Conservation (phyloP, 2,888 invertebrate species). For the Choristoneura rosaceana region DNA sequence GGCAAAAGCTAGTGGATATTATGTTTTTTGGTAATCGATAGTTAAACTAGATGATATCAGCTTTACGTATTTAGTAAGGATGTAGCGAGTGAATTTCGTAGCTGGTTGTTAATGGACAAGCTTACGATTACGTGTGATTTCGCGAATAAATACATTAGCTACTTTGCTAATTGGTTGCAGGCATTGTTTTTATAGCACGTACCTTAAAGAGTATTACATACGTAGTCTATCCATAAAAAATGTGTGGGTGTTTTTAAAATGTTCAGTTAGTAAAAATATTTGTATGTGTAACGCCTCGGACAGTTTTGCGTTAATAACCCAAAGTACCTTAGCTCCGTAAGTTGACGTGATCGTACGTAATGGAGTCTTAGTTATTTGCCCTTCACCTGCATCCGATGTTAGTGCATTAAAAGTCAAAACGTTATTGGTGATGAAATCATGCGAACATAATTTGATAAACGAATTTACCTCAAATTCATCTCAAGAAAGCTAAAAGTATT, state of each 20-base stretch:
- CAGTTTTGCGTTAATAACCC: conserved; percentile 3
- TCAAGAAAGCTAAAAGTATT: background rate
- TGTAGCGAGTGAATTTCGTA: conserved; percentile 7
- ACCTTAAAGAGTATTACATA: background rate
- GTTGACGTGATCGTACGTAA: conserved; percentile 21
- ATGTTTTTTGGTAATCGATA: background rate
- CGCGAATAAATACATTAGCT: background rate
- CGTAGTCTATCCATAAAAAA: background rate
- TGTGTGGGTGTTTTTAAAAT: background rate
- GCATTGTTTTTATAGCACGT: background rate
- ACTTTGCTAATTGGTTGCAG: conserved; percentile 3
- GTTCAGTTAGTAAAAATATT: background rate
- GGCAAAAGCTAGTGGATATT: too few relatives aligned
- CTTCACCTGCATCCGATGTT: conserved; percentile 27
- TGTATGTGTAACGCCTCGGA: conserved; percentile 10
- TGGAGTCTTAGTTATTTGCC: conserved; percentile 20
- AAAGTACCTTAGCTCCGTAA: background rate
- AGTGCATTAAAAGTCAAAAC: conserved; percentile 19
- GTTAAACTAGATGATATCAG: background rate
- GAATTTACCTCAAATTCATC: background rate
- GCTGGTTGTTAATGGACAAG: conserved; percentile 6
- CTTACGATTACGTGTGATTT: conserved; percentile 18
- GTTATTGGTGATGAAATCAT: background rate
- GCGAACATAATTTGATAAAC: background rate
- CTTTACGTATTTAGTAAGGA: background rate